Evolutionary conservation across 23 tunicate species (phyloP), one percentile per base, ranked within the genome.

Genomic region (Halocynthia aurantium): DNA sequence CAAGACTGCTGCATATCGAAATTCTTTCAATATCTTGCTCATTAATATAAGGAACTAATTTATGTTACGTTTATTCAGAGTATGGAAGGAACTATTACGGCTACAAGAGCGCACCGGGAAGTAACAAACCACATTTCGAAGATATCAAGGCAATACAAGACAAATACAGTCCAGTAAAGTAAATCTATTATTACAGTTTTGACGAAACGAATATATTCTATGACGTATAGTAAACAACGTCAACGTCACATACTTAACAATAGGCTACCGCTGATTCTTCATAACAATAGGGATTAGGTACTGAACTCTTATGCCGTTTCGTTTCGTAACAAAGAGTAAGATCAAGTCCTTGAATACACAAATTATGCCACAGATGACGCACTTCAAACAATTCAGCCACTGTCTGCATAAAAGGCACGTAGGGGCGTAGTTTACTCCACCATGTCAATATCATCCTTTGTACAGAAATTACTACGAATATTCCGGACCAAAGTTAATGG

Each of bases 61-160:
- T 0, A 4, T 31, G 44, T 4, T 0, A 31, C 44, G 22, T 81
- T 52, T 18, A 13, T 74, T 66, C 52, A 89, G 96, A 80, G 75
- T 89, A 89, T 52, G 96, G 96, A 6, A 78, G 82, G 22, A 89
- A 89, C 57, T 89, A 69, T 69, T 89, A 80, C 55, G 95, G 88
- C 22, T 89, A 89, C 68, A 75, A 63, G 22, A 89, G 96, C 53
- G n/a, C 75, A 10, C 96, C 96, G 8, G 96, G 96, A 12, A 73
- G 89, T 22, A 80, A 89, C 50, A 84, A 89, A 66, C 67, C 71
- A 5, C 80, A 79, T 8, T 74, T 54, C 21, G 64, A 54, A 56
- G 49, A 74, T 20, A 74, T 74, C 64, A 53, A 54, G 56, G 78
- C 78, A 6, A 20, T 74, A 54, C 20, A 74, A 64, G 62, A 54